These are phyloP conservation scores for Chiridota heheva DNA, from an alignment of 35 echinoderm and acorn worm species.

Conservation along the genomic window DNA sequence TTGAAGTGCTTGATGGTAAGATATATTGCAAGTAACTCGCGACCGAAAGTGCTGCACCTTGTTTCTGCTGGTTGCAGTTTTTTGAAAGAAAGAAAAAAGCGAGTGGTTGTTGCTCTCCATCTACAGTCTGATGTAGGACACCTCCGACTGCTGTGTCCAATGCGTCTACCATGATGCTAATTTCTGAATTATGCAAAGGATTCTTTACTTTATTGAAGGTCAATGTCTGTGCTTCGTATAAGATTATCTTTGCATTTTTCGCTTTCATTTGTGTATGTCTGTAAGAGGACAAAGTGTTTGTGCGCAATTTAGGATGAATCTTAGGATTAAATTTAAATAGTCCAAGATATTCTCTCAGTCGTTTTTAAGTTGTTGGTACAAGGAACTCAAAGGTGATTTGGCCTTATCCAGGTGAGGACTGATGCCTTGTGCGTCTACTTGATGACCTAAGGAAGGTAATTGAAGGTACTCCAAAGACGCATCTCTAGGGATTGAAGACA, in stretches of 20 bases:
- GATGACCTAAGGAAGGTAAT: slow-evolving; percentile 35
- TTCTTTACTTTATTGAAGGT: background rate
- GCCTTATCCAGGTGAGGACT: background rate
- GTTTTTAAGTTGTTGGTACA: slow-evolving; percentile 5
- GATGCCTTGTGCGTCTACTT: slow-evolving; percentile 11
- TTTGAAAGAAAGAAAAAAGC: slow-evolving; percentile 41
- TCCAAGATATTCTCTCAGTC: slow-evolving; percentile 26
- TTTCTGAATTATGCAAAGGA: background rate
- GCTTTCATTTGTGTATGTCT: background rate
- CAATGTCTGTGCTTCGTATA: background rate
- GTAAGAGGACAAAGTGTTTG: slow-evolving; percentile 11
- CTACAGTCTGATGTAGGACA: slow-evolving; percentile 10
- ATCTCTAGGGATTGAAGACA: slow-evolving; percentile 7
- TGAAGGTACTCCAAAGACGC: slow-evolving; percentile 2
- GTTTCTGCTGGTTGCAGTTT: slow-evolving; percentile 13
- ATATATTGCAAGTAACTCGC: slow-evolving; percentile 14
- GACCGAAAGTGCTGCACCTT: slow-evolving; percentile 30
- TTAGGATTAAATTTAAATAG: slow-evolving; percentile 22
- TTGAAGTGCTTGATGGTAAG: slow-evolving; percentile 22
- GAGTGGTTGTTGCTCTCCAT: background rate
- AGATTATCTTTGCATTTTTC: background rate
- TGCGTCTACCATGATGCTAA: slow-evolving; percentile 6
- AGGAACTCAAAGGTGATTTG: slow-evolving; percentile 15
- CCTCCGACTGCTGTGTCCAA: slow-evolving; percentile 29
- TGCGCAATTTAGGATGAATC: slow-evolving; percentile 18